Conservation (phyloP, 2,888 invertebrate species). For the Heterodera filipjevi region DNA sequence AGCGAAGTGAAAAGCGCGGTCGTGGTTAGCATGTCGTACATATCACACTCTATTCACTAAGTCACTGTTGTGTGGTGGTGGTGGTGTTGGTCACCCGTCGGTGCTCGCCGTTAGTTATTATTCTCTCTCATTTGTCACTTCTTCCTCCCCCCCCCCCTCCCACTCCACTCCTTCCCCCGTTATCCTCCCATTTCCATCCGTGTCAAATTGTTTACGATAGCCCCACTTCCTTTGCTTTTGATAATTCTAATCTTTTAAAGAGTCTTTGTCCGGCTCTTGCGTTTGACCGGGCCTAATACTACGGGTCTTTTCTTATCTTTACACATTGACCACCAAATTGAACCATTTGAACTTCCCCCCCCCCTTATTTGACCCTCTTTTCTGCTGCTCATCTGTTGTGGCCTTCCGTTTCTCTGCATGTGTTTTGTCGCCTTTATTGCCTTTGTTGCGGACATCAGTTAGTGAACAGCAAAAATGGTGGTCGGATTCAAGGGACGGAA, state of each 20-base stretch:
- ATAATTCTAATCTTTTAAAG: not conserved
- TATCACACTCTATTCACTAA: not conserved
- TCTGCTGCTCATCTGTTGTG: slow-evolving; percentile 1
- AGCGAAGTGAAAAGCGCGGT: not conserved
- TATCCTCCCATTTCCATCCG: not conserved
- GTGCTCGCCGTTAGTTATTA: not conserved
- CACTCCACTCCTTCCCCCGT: not conserved
- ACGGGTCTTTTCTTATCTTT: not conserved
- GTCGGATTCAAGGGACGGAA: slow-evolving; percentile 9
- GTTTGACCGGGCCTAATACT: not conserved
- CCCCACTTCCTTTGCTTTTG: not conserved
- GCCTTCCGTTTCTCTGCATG: not conserved
- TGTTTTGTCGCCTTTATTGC: not conserved
- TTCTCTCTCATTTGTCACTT: not conserved
- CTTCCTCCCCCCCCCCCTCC: not conserved
- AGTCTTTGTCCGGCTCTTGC: not conserved
- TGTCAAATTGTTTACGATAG: not conserved
- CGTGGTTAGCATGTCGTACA: not conserved
- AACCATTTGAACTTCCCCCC: no score
- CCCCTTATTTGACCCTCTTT: not conserved
- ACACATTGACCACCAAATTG: not conserved
- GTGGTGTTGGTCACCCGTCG: not conserved
- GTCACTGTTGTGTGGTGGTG: not conserved
- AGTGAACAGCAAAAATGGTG: slow-evolving; percentile 16
- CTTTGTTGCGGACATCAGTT: not conserved